phyloP scores from a whole-genome alignment of 2,797 vertebrate species.

The Gallinago solitaria region DNA sequence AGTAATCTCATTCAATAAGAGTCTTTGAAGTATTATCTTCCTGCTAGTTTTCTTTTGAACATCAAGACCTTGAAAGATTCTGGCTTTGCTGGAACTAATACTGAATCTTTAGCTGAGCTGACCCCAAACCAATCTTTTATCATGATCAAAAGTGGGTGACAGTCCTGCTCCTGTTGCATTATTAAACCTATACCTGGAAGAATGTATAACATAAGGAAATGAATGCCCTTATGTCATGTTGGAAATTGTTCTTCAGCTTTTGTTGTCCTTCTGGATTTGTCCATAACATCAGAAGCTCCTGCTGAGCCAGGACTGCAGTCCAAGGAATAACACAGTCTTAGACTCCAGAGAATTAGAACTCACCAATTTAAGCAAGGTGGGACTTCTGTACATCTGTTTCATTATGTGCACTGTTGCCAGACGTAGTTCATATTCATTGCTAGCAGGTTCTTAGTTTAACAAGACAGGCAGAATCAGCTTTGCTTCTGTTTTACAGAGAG shows the following conservation, averaged over 20 bases:
- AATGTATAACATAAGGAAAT: background rate
- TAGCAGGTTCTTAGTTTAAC: background rate
- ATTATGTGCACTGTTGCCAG: background rate
- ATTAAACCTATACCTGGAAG: background rate
- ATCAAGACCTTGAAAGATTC: background rate
- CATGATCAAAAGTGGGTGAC: background rate
- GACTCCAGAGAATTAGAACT: background rate
- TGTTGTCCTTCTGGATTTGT: background rate
- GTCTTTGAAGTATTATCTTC: background rate
- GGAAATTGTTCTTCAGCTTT: background rate
- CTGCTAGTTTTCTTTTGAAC: background rate
- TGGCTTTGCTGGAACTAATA: background rate
- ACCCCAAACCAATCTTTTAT: background rate
- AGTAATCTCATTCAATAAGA: background rate
- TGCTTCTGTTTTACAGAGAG: background rate
- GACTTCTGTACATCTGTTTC: background rate
- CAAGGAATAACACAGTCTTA: background rate
- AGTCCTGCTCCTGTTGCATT: background rate
- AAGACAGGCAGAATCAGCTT: background rate
- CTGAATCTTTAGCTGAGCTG: background rate
- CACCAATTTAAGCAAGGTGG: background rate
- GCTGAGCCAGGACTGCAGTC: background rate
- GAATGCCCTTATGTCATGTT: background rate
- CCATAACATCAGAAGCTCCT: background rate
- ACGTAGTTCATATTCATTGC: background rate